Evolutionary conservation across 1,140 invertebrate genomes (phyloP).

Genomic region (Megalonaias nervosa): DNA sequence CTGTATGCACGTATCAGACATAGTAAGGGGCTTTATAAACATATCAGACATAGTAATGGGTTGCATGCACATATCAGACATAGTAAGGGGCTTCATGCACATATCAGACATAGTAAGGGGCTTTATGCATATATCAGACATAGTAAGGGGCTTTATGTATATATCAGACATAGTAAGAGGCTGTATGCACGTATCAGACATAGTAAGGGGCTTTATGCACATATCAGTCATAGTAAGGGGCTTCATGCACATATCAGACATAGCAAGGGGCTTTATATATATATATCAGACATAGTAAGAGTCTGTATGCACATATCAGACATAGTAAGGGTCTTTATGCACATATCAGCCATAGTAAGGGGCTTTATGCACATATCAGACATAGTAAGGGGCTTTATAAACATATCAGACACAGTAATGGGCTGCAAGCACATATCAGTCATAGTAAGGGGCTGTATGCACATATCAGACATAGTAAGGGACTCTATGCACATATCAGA

Average conservation of each 20-base stretch:
- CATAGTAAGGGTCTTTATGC: constrained; percentile 90
- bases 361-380: constrained; percentile 94
- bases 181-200: too few relatives aligned
- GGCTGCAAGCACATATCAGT: too few relatives aligned
- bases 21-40: constrained; percentile 4
- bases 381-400: constrained; percentile 83
- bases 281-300: constrained; percentile 82
- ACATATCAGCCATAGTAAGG: constrained; percentile 94
- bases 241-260: constrained; percentile 87
- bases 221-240: constrained; percentile 92
- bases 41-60: too few relatives aligned
- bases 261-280: constrained; percentile 92
- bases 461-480: too few relatives aligned
- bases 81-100: too few relatives aligned
- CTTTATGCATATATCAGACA: too few relatives aligned
- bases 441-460: too few relatives aligned
- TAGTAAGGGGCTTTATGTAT: too few relatives aligned
- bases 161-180: too few relatives aligned
- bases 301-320: constrained; percentile 85
- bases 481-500: constrained; percentile 72
- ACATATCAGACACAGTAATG: too few relatives aligned
- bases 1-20: constrained; percentile 77
- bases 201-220: constrained; percentile 61
- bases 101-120: too few relatives aligned
- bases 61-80: too few relatives aligned